Conservation (phyloP, 2,113 vertebrate genomes). For the Marcusenius ussheri region DNA sequence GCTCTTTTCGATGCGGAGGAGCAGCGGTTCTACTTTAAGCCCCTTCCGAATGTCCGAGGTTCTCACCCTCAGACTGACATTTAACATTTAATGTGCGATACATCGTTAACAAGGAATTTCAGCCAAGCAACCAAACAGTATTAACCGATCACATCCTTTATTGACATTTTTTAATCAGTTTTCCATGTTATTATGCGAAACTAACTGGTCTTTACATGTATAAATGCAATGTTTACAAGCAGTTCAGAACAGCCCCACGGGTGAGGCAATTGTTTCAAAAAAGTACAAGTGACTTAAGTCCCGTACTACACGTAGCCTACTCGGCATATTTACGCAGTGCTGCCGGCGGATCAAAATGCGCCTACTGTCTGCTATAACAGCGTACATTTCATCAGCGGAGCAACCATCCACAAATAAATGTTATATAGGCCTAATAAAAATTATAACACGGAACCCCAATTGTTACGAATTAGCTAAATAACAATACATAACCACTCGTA, state of each 20-base stretch:
- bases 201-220: background rate
- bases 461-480: background rate
- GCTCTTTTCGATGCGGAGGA: background rate
- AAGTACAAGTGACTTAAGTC: background rate
- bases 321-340: background rate
- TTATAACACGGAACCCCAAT: background rate
- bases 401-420: background rate
- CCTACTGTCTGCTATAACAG: background rate
- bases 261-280: background rate
- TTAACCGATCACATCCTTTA: background rate
- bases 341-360: background rate
- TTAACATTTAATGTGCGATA: background rate
- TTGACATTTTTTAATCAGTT: background rate
- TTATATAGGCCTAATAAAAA: background rate
- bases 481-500: background rate
- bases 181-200: background rate
- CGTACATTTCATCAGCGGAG: background rate
- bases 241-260: background rate
- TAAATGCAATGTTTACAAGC: background rate
- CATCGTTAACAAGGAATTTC: background rate
- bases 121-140: background rate
- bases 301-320: background rate
- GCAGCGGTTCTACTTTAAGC: background rate
- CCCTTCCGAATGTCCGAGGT: background rate
- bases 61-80: background rate